Evolutionary conservation across 2,113 vertebrate species (phyloP).

Genomic region (Gavialis gangeticus): DNA sequence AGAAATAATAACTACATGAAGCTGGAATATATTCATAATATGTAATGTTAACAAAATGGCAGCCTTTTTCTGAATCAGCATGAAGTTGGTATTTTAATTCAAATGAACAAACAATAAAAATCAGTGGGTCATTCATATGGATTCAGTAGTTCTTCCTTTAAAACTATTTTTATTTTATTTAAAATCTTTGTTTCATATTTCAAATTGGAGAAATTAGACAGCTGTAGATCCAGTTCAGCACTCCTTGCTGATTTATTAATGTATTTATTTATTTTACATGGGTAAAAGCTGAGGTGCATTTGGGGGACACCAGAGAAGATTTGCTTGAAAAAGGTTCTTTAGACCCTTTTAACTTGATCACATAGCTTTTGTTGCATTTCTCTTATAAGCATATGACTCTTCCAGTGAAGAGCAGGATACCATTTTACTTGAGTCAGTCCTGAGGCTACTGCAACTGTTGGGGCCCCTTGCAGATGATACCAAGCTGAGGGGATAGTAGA

Average conservation of each 20-base stretch:
- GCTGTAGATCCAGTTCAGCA: neutral
- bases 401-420: neutral
- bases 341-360: neutral
- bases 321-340: neutral
- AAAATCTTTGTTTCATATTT: constrained; percentile 15
- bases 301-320: neutral
- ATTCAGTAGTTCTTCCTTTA: neutral
- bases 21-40: constrained; percentile 25
- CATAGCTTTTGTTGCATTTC: neutral
- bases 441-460: too few species aligned
- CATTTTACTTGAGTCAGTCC: neutral
- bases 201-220: neutral
- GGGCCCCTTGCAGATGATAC: too few species aligned
- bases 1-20: constrained; percentile 27
- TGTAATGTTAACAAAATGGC: constrained; percentile 25
- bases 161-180: neutral
- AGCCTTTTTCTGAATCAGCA: neutral
- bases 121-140: neutral
- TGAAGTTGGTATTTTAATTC: constrained; percentile 10
- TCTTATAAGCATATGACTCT: neutral
- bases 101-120: neutral
- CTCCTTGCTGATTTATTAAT: neutral
- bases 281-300: neutral
- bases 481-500: too few species aligned
- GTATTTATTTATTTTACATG: neutral